phyloP scores from a whole-genome alignment of 2,797 vertebrate species.

The Gymnoscopelus braueri region DNA sequence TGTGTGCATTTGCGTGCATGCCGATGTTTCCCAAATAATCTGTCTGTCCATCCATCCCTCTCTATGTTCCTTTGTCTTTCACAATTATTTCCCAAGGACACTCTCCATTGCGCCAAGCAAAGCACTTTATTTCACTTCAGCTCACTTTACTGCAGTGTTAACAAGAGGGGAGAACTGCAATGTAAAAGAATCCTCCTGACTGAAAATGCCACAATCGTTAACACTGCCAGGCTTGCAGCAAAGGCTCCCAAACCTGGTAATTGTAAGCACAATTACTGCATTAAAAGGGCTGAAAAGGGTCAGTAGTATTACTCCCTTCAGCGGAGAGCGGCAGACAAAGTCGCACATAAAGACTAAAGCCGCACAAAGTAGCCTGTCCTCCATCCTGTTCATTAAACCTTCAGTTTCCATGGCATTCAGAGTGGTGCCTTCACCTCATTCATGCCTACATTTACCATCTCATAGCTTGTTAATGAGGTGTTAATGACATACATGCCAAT shows the following conservation, averaged over 20 bases:
- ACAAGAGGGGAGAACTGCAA: slow-evolving; percentile 45
- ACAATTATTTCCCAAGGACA: slow-evolving; percentile 11
- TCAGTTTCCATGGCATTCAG: slow-evolving; percentile 38
- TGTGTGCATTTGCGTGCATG: not conserved
- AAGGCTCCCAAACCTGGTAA: slow-evolving; percentile 31
- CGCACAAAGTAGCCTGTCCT: not conserved
- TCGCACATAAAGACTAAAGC: not conserved
- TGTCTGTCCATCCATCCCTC: not conserved
- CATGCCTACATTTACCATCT: not conserved
- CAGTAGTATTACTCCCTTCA: not conserved
- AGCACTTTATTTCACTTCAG: slow-evolving; percentile 48
- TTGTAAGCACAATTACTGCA: slow-evolving; percentile 34
- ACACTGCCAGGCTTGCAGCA: slow-evolving; percentile 13
- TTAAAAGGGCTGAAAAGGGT: slow-evolving; percentile 22
- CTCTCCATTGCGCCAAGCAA: slow-evolving; percentile 12
- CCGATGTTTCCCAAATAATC: not conserved
- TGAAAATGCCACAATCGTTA: slow-evolving; percentile 48
- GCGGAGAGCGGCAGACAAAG: not conserved
- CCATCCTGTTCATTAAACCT: slow-evolving; percentile 31
- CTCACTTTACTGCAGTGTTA: slow-evolving; percentile 42
- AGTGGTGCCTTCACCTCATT: slow-evolving; percentile 23
- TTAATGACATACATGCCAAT: slow-evolving; percentile 45
- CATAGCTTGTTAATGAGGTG: slow-evolving; percentile 3
- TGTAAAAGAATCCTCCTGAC: slow-evolving; percentile 48
- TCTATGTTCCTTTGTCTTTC: slow-evolving; percentile 4